Conservation (phyloP, 2,797 vertebrate genomes). For the Fistularia tabacaria region DNA sequence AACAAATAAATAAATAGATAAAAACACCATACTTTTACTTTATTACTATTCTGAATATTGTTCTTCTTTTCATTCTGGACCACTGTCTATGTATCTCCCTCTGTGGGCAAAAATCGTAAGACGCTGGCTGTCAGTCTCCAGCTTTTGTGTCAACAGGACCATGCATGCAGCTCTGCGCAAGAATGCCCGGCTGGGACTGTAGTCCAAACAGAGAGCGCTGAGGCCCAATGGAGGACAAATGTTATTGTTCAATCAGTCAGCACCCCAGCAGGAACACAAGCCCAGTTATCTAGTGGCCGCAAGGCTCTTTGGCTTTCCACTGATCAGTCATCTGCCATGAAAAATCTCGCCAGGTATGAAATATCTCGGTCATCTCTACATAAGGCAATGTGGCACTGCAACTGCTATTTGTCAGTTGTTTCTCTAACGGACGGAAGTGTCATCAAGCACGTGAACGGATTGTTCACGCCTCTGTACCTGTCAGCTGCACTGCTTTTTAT, state of each 20-base stretch:
- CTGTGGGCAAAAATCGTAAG: background rate
- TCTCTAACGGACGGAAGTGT: too few relatives aligned
- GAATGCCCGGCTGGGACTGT: slow-evolving; percentile 34
- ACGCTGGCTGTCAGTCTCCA: slow-evolving; percentile 11
- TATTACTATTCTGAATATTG: too few relatives aligned
- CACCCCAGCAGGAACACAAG: slow-evolving; percentile 33
- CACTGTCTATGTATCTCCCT: too few relatives aligned
- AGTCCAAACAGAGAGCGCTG: slow-evolving; percentile 39
- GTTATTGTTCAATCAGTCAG: slow-evolving; percentile 38
- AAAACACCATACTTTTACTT: too few relatives aligned
- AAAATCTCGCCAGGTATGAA: slow-evolving; percentile 9
- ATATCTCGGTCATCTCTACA: slow-evolving; percentile 1
- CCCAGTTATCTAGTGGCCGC: slow-evolving; percentile 27
- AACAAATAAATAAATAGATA: too few relatives aligned
- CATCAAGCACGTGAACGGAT: too few relatives aligned
- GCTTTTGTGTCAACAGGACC: slow-evolving; percentile 9
- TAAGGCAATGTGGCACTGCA: too few relatives aligned
- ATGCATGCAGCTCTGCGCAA: slow-evolving; percentile 27
- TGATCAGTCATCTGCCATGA: slow-evolving; percentile 5
- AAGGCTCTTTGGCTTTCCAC: slow-evolving; percentile 18
- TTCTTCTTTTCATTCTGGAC: too few relatives aligned
- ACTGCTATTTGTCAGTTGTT: too few relatives aligned
- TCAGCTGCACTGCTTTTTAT: too few relatives aligned
- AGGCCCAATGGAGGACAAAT: slow-evolving; percentile 41
- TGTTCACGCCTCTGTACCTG: too few relatives aligned